Evolutionary conservation across 1,140 invertebrate genomes (phyloP).

Genomic region (Cydia amplana): DNA sequence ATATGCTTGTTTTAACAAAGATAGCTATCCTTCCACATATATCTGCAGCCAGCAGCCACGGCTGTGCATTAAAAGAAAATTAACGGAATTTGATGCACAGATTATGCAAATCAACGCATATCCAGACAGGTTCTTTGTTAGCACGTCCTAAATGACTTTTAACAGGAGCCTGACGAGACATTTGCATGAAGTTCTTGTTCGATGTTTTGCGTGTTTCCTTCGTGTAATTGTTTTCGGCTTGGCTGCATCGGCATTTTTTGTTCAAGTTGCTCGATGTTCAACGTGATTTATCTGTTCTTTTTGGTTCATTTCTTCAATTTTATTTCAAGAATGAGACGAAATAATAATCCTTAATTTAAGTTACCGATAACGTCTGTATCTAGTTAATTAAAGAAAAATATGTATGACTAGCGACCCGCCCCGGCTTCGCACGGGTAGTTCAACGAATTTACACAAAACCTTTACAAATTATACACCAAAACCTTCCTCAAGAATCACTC

Average conservation of each 20-base stretch:
- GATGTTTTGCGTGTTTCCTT: constrained; percentile 40
- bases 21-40: neutral
- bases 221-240: neutral
- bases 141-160: constrained; percentile 67
- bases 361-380: too few relatives aligned
- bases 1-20: neutral
- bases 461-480: too few relatives aligned
- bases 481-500: too few relatives aligned
- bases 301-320: too few relatives aligned
- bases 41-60: constrained; percentile 37
- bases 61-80: constrained; percentile 71
- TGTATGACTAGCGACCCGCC: too few relatives aligned
- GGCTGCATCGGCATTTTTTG: neutral
- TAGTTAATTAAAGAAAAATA: too few relatives aligned
- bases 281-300: too few relatives aligned
- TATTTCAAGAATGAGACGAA: too few relatives aligned
- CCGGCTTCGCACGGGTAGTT: too few relatives aligned
- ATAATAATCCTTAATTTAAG: too few relatives aligned
- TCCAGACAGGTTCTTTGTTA: constrained; percentile 58
- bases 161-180: constrained; percentile 44
- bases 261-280: too few relatives aligned
- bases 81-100: constrained; percentile 73
- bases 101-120: constrained; percentile 71
- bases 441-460: too few relatives aligned
- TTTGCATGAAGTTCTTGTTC: constrained; percentile 39